These are phyloP conservation scores for Pampus argenteus DNA, from an alignment of 2,797 vertebrate species.

Conservation along the genomic window DNA sequence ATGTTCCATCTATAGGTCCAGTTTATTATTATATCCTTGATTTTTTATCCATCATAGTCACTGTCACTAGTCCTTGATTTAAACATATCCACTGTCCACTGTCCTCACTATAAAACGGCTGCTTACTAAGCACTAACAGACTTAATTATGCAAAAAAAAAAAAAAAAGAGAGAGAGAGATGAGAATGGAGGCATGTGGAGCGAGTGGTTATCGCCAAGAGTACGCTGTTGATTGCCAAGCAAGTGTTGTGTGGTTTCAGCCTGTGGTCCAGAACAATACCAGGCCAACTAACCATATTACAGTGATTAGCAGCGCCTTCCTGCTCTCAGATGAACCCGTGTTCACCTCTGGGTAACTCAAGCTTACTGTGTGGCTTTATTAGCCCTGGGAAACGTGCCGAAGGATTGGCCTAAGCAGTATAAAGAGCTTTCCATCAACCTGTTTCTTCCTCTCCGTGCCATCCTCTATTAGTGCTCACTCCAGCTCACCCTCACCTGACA, in stretches of 20 bases:
- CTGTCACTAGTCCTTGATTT: background rate
- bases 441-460: constrained; percentile 42
- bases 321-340: constrained; percentile 51
- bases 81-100: background rate
- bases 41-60: background rate
- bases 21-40: background rate
- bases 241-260: constrained; percentile 8
- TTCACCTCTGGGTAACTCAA: constrained; percentile 35
- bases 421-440: constrained; percentile 75
- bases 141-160: constrained; percentile 2
- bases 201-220: background rate
- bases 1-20: background rate
- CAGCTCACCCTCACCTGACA: constrained; percentile 16
- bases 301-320: constrained; percentile 44
- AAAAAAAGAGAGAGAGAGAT: background rate
- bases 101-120: background rate
- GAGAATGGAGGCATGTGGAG: constrained; percentile 1
- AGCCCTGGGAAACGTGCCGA: constrained; percentile 56
- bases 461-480: constrained; percentile 21
- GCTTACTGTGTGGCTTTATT: constrained; percentile 37
- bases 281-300: constrained; percentile 54
- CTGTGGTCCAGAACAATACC: constrained; percentile 40
- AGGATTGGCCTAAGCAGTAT: constrained; percentile 76
- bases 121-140: background rate
- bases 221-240: constrained; percentile 3